Evolutionary conservation across 2,797 vertebrate genomes (phyloP), one percentile per base, ranked within the genome.

Genomic region (Anguilla obscura): DNA sequence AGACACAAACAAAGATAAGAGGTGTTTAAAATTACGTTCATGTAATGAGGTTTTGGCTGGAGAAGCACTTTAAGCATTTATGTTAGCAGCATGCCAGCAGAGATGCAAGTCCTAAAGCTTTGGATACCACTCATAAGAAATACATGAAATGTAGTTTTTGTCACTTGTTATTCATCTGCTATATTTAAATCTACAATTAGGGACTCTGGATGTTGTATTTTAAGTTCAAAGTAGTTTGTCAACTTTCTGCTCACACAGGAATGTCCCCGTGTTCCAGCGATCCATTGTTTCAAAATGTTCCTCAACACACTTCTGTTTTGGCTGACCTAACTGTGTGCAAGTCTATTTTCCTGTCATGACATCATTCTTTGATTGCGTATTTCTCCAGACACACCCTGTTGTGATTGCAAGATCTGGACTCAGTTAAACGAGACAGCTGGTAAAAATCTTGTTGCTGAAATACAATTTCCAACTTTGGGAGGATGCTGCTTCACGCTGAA

Each of bases 331-430:
- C 66, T 85, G 91, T 91, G 90, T 80, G 85, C 88, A 92, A 93
- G 91, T 91, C 83, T 91, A 87, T 93, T 94, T 93, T 90, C 89
- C 89, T 92, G 91, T 88, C 90, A 92, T 95, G 92, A 96, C 94
- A 92, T 95, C 94, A 96, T 91, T 88, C 82, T 90, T 90, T 88
- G 88, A 88, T 89, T 48, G 91, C 90, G 90, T 90, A 90, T 92
- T 86, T 94, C 90, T 90, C 90, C 86, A 93, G 92, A 92, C 93
- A 95, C 94, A 91, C 93, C 94, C 92, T 92, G 89, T 87, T 88
- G 90, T 84, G 93, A 94, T 95, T 95, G 94, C 95, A 94, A 95
- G 94, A 95, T 91, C 52, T 94, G 93, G 95, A 94, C 94, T 94
- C 90, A 89, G 87, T 60, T 93, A 91, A 94, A 94, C 93, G 52